Percentiles rank a stretch among this genome's conserved stretches.
Evolutionary conservation across 2,113 vertebrate species (phyloP).

Genomic region (Ciconia stormi): DNA sequence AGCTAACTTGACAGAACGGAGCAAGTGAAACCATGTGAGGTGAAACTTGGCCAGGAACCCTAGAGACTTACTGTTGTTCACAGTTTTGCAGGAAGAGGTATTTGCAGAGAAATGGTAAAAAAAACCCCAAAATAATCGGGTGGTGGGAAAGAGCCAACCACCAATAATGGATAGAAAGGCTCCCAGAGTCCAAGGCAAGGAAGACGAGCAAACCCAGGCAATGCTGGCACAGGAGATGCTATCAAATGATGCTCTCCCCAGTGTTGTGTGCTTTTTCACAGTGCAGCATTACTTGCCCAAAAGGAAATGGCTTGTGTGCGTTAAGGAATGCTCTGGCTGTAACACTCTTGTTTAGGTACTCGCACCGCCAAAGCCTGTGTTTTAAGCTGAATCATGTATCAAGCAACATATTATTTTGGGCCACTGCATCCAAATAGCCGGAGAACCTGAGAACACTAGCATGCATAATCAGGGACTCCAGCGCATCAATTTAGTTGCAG

Average conservation of each 20-base stretch:
- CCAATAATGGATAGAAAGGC: accelerated
- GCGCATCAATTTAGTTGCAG: accelerated
- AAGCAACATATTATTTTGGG: accelerated
- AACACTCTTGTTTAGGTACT: neutral
- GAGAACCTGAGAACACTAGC: neutral
- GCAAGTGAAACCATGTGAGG: neutral
- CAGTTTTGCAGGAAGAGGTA: neutral
- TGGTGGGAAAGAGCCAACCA: neutral
- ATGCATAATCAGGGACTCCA: accelerated
- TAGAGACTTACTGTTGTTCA: neutral
- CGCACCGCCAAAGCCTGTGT: neutral
- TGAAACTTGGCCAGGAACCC: neutral
- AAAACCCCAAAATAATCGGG: neutral
- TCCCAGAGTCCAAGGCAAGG: neutral
- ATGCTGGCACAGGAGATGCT: accelerated
- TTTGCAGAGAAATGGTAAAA: neutral
- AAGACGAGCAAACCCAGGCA: neutral
- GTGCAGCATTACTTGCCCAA: neutral
- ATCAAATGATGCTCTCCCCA: accelerated
- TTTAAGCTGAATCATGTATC: neutral
- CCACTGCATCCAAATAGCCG: neutral
- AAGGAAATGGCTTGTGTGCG: neutral
- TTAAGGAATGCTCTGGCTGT: neutral
- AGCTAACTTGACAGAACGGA: neutral
- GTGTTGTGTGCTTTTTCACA: neutral